These are phyloP conservation scores for Ctenopoma multispine DNA, from an alignment of 2,797 vertebrate genomes.

Conservation along the genomic window DNA sequence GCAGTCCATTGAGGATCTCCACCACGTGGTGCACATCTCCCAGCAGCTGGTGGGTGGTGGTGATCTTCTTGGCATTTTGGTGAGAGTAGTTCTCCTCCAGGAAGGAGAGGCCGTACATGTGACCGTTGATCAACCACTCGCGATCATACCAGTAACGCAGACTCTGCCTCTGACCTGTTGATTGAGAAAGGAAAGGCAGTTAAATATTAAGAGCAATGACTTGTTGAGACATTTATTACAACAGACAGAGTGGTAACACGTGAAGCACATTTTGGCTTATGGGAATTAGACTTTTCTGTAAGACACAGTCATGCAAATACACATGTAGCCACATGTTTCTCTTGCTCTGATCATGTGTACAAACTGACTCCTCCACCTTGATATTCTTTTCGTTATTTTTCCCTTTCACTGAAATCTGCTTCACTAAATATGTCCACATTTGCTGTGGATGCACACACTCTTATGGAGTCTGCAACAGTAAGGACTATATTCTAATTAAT, in stretches of 20 bases:
- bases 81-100: constrained; percentile 97
- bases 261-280: neutral
- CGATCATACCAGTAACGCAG: constrained; percentile 96
- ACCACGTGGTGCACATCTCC: constrained; percentile 95
- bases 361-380: neutral
- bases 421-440: neutral
- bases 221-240: neutral
- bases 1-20: constrained; percentile 93
- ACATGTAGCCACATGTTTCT: neutral
- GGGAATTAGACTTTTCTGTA: too few relatives aligned
- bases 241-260: neutral
- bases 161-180: constrained; percentile 92
- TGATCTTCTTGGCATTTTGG: constrained; percentile 96
- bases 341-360: neutral
- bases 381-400: neutral
- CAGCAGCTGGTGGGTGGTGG: constrained; percentile 95
- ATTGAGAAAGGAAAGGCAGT: neutral
- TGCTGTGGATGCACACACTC: neutral
- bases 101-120: constrained; percentile 95
- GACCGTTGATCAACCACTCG: constrained; percentile 93
- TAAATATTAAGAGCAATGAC: neutral
- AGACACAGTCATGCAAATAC: too few relatives aligned
- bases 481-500: neutral
- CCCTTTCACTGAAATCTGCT: too few relatives aligned
- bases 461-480: neutral